Conservation (phyloP, 2,888 invertebrate species). For the Lamellibrachia columna region DNA sequence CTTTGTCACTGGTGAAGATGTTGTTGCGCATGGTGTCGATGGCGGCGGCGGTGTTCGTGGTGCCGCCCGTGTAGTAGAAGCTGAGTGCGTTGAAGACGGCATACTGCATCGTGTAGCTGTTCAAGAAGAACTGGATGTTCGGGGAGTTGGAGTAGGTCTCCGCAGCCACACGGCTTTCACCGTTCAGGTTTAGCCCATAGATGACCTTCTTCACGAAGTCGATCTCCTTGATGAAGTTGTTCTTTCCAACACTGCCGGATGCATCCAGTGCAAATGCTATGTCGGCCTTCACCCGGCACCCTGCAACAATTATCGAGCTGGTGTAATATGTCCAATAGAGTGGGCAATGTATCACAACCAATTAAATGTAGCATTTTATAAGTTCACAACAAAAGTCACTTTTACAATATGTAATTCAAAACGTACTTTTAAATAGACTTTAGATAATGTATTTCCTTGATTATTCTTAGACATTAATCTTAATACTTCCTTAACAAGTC, state of each 20-base stretch:
- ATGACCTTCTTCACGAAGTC: conserved; percentile 30
- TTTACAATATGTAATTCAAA: too few relatives aligned
- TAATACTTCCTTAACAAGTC: too few relatives aligned
- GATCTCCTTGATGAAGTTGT: conserved; percentile 39
- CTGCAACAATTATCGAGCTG: conserved; percentile 25
- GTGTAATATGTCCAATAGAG: not conserved
- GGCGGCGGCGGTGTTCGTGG: conserved; percentile 1
- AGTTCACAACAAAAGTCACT: too few relatives aligned
- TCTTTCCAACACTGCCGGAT: conserved; percentile 34
- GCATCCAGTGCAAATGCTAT: conserved; percentile 40
- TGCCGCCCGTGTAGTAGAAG: conserved; percentile 17
- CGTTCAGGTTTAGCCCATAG: not conserved
- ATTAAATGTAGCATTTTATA: too few relatives aligned
- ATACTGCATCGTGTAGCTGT: conserved; percentile 20
- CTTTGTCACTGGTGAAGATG: conserved; percentile 22
- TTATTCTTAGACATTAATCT: too few relatives aligned
- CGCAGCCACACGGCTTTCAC: not conserved
- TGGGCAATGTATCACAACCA: too few relatives aligned
- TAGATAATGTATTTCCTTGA: too few relatives aligned
- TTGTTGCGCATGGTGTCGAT: not conserved
- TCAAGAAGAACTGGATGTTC: conserved; percentile 22
- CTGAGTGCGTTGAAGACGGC: conserved; percentile 21
- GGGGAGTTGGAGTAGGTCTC: conserved; percentile 7
- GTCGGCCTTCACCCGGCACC: conserved; percentile 34
- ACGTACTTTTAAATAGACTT: too few relatives aligned